Conservation (phyloP, 2,113 vertebrate genomes). For the Otolemur garnettii region DNA sequence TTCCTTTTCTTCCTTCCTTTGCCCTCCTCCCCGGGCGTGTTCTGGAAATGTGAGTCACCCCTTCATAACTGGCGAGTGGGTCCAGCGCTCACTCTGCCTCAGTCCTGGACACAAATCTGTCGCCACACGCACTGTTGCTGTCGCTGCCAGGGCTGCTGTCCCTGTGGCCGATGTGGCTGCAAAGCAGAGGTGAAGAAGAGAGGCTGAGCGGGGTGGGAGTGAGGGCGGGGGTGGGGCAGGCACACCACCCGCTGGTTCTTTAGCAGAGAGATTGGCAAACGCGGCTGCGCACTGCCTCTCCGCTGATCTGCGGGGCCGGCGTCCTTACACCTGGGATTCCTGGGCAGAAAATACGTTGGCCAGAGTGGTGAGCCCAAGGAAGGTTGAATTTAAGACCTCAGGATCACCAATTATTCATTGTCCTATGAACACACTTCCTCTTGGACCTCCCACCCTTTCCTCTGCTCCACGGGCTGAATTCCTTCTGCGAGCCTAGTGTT, state of each 20-base stretch:
- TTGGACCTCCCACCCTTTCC: accelerated
- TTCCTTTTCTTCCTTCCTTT: not conserved
- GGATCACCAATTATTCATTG: accelerated
- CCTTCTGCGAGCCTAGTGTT: too few species aligned
- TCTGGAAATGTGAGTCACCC: too few species aligned
- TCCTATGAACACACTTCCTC: accelerated
- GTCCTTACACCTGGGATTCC: too few species aligned
- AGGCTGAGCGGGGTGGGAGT: too few species aligned
- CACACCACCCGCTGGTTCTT: not conserved
- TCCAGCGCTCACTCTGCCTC: accelerated
- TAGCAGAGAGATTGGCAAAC: not conserved
- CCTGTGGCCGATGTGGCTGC: accelerated
- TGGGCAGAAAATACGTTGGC: not conserved
- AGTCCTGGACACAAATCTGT: accelerated
- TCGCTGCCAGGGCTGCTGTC: accelerated
- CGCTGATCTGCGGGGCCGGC: accelerated
- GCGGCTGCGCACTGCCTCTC: not conserved
- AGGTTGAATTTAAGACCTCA: not conserved
- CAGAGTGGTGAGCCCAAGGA: accelerated
- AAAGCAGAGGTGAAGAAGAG: accelerated
- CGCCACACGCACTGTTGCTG: accelerated
- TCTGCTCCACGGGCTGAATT: accelerated
- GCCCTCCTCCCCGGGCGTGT: too few species aligned
- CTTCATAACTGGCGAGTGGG: not conserved
- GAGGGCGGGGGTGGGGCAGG: accelerated